Evolutionary conservation across 2,888 invertebrate species (phyloP).

Genomic region (Ectobius pallidus): DNA sequence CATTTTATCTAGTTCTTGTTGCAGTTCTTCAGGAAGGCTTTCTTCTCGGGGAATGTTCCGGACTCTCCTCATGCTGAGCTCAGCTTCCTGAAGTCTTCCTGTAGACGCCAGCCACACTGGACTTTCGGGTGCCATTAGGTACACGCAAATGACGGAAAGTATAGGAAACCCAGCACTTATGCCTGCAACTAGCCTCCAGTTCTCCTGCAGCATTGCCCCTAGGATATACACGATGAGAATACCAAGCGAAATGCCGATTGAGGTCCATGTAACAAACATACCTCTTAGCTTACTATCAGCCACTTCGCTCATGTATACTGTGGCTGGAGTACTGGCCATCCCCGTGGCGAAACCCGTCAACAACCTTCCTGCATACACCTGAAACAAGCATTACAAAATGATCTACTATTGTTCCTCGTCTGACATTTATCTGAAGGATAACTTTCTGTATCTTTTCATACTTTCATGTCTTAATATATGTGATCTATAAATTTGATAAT

Average conservation of each 20-base stretch:
- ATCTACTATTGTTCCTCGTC: too few species aligned
- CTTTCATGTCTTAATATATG: too few species aligned
- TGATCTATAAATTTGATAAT: too few species aligned
- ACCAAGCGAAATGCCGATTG: slow-evolving; percentile 48
- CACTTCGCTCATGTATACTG: slow-evolving; percentile 62
- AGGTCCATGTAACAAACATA: slow-evolving; percentile 62
- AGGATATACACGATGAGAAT: not conserved
- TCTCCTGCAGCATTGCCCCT: not conserved
- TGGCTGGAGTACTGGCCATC: slow-evolving; percentile 60
- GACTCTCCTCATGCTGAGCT: not conserved
- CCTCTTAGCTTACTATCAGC: slow-evolving; percentile 56
- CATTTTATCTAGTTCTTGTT: not conserved
- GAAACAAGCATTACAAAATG: too few species aligned
- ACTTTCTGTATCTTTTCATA: too few species aligned
- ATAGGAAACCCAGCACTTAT: not conserved
- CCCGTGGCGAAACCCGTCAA: slow-evolving; percentile 61
- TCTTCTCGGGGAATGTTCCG: not conserved
- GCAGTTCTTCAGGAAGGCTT: not conserved
- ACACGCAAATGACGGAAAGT: not conserved
- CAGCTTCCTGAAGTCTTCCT: not conserved
- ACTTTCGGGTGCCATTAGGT: not conserved
- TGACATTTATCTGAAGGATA: too few species aligned
- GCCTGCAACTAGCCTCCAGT: not conserved
- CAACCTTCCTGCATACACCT: slow-evolving; percentile 47
- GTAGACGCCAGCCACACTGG: not conserved